A percentile compares a stretch with the other conserved stretches of the same genome.
Evolutionary conservation across 2,888 invertebrate species (phyloP).

Genomic region (Drosophila gaucha): DNA sequence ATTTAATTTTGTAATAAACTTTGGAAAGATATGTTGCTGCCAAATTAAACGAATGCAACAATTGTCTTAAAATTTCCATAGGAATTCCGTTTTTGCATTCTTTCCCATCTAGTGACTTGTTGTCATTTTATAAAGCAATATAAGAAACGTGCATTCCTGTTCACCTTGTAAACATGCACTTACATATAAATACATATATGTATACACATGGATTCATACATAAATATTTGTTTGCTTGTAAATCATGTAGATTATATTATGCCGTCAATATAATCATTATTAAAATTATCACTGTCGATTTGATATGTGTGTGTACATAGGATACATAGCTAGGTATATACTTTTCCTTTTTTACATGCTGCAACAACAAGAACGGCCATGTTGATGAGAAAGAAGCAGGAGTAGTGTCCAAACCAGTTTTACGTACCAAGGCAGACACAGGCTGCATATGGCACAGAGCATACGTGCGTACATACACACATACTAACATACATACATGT

Average conservation of each 20-base stretch:
- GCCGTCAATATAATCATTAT: conserved; percentile 10
- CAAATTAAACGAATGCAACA: background rate
- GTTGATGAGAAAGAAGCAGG: conserved; percentile 48
- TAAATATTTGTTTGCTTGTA: conserved; percentile 7
- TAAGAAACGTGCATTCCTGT: background rate
- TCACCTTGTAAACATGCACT: background rate
- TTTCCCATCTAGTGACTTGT: conserved; percentile 4
- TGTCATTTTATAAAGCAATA: conserved; percentile 1
- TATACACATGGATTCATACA: background rate
- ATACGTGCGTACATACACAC: conserved; percentile 15
- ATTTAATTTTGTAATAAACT: background rate
- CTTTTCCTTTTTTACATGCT: conserved; percentile 68
- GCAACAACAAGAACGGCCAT: conserved; percentile 23
- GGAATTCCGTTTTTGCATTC: background rate
- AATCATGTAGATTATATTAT: conserved; percentile 9
- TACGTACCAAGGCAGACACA: conserved; percentile 52
- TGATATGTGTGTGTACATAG: background rate
- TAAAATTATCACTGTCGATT: background rate
- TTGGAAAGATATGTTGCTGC: background rate
- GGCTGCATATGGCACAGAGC: conserved; percentile 47
- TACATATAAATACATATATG: background rate
- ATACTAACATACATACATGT: background rate
- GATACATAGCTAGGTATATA: conserved; percentile 19
- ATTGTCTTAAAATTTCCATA: background rate
- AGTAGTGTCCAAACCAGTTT: conserved; percentile 64